Evolutionary conservation across 2,113 vertebrate genomes (phyloP).

Genomic region (Ardeotis arabs): DNA sequence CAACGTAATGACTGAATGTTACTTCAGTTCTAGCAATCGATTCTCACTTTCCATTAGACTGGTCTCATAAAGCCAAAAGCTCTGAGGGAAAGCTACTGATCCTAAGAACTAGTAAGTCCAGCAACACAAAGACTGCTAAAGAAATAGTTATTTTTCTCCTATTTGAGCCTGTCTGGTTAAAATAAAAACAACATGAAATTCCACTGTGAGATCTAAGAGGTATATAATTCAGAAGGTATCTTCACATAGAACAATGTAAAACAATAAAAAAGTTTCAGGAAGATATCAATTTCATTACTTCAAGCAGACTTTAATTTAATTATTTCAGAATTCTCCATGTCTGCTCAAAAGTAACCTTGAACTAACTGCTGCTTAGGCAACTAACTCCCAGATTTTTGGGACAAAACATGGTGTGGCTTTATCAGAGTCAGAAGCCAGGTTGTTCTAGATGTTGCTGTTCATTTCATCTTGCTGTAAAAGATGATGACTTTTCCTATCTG

Average conservation of each 20-base stretch:
- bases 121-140: background rate
- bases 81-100: background rate
- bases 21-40: background rate
- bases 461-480: background rate
- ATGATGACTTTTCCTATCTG: background rate
- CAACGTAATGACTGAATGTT: background rate
- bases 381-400: background rate
- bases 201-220: background rate
- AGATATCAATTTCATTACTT: background rate
- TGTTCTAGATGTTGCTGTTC: background rate
- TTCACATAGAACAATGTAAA: background rate
- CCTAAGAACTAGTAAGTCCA: background rate
- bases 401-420: background rate
- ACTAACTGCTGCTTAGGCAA: background rate
- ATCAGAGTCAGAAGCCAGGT: background rate
- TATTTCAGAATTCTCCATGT: background rate
- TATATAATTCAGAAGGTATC: background rate
- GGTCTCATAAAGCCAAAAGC: background rate
- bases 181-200: background rate
- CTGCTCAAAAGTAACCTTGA: background rate
- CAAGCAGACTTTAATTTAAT: background rate
- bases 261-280: background rate
- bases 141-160: background rate
- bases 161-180: background rate
- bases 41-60: background rate